Base-by-base conservation (phyloP, 92 coral and sea anemone species). In the Pocillopora grandis region DNA sequence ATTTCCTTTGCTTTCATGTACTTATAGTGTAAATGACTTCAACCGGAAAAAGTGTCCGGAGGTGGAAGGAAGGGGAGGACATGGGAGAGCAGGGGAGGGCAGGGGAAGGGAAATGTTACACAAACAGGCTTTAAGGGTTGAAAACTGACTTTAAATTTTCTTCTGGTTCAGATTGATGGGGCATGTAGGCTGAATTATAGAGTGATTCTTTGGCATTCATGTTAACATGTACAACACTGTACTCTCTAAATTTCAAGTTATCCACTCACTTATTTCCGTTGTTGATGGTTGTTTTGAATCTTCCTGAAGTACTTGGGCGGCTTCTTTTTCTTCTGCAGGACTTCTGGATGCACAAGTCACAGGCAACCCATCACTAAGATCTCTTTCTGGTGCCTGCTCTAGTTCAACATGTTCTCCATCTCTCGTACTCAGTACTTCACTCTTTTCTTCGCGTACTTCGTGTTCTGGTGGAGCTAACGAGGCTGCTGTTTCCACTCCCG, bases 331-430 rank as follows among this genome's bases (percentile, higher is more conserved):
- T 64, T 83, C 86, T 10, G 73, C 79, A 62, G 64, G 72, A 48
- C 31, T 71, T 48, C 21, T 70, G 56, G 77, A 21, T 17, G 9
- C 12, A 48, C 18, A 9, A 76, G 55, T 48, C 73, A 52, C 65
- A 9, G 65, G 59, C 12, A 20, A 12, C 42, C 74, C 86, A 66
- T 62, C 85, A 0, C 35, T 36, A 10, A 1, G 27, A 16, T 80
- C 71, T 8, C 33, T 27, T 48, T 79, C 80, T 15, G 89, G 78
- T 12, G 85, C 86, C 62, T 86, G 64, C 31, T 86, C 89, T 21
- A 2, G 76, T 49, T 72, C 42, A 6, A 49, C 63, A 4, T n/a
- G 18, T 58, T 71, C 86, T 35, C 42, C 67, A 10, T 57, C 80
- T 18, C 72, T 76, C 14, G 19, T 79, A n/a, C 52, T 36, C 6